Percentiles rank a stretch among this genome's conserved stretches.
These are phyloP conservation scores for Parotocinclus haroldoi DNA, from an alignment of 2,797 vertebrate genomes.

Conservation along the genomic window DNA sequence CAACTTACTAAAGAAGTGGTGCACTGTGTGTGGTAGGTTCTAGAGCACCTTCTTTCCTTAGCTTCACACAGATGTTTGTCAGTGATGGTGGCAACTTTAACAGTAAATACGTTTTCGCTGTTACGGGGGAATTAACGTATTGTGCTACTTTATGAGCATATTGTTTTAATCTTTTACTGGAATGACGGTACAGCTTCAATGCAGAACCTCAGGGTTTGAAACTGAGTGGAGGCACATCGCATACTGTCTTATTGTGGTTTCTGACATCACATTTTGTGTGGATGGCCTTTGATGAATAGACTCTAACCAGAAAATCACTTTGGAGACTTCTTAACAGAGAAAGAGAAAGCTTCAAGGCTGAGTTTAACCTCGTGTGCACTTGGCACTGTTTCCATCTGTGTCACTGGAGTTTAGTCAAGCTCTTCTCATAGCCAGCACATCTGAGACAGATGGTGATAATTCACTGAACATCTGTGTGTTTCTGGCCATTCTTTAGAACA, in stretches of 20 bases:
- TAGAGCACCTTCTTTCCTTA: conserved; percentile 3
- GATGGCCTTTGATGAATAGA: conserved; percentile 27
- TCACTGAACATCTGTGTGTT: conserved; percentile 34
- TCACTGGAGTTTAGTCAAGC: neutral
- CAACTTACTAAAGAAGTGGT: neutral
- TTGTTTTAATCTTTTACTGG: conserved; percentile 47
- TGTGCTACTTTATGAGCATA: conserved; percentile 34
- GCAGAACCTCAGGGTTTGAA: conserved; percentile 41
- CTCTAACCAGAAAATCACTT: conserved; percentile 20
- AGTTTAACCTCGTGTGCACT: conserved; percentile 22
- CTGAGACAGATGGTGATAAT: conserved; percentile 6
- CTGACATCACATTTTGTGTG: conserved; percentile 42
- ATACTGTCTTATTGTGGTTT: conserved; percentile 23
- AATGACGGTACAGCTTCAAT: conserved; percentile 12
- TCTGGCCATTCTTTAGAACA: neutral
- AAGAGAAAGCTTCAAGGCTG: conserved; percentile 15
- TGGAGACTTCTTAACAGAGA: conserved; percentile 14
- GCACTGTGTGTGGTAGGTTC: neutral
- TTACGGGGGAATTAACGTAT: neutral
- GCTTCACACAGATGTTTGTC: neutral
- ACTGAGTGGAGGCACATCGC: conserved; percentile 44
- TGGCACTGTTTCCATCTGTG: neutral
- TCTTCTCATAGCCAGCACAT: neutral
- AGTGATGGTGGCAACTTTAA: conserved; percentile 52
- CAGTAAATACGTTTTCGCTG: conserved; percentile 28